Base-by-base conservation (phyloP, 1,140 invertebrate genomes). In the Heliconius hermathena region DNA sequence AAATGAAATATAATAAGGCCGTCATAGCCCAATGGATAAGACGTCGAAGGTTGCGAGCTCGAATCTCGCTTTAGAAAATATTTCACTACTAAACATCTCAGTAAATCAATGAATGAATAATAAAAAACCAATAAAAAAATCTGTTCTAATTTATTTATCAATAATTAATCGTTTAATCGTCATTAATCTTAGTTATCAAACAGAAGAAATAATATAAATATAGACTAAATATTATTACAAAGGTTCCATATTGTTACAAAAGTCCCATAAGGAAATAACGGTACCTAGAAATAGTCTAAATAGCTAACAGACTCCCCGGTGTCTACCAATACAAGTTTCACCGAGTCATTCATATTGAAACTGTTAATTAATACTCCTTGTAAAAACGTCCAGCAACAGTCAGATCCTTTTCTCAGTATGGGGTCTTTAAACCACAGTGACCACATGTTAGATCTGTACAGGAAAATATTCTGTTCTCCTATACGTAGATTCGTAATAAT, bases 281-380 rank as follows among this genome's bases (percentile, higher is more conserved):
- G 9, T 26, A 5, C n/a, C 29, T 16, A 3, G 26, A 66, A 66
- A 66, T 57, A 57, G 1, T 16, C 11, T 29, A n/a, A 29, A 66
- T 66, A 18, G 60, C 60, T 74, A 71, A 41, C 57, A 22, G 60
- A 52, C 73, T n/a, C 75, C 46, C 76, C 60, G 60, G 38, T n/a
- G 60, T 76, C 74, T 76, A 76, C 29, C 33, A 70, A 76, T 76
- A 71, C 74, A 76, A 66, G 70, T 78, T 84, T 83, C 82, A 81
- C 77, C 57, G 57, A 83, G 80, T 83, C 77, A 79, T 87, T 83
- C 77, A 76, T 84, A 74, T 84, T 81, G 81, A 85, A 87, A 84
- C 41, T 85, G 77, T 89, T 90, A 89, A 90, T 90, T 88, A 84
- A 84, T 71, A 83, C 82, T 57, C 16, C 5, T 66, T 66, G 60